phyloP scores from a whole-genome alignment of 2,797 vertebrate genomes.

The Syngnathus acus region DNA sequence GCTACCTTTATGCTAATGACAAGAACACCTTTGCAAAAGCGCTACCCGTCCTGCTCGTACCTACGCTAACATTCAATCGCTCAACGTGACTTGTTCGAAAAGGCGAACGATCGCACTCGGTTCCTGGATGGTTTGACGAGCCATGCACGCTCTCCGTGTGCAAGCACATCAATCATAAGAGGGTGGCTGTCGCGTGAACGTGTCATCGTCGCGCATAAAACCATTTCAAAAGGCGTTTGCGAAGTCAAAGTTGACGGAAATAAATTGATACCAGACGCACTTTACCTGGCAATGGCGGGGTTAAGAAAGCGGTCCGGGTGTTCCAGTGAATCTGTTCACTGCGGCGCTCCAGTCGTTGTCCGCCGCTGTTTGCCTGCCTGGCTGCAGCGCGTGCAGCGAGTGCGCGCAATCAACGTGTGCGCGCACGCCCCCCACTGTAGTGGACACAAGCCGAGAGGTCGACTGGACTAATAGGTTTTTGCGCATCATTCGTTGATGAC shows the following conservation, averaged over 20 bases:
- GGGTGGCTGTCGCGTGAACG: constrained; percentile 1
- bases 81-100: background rate
- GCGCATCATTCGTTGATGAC: background rate
- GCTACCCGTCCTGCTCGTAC: background rate
- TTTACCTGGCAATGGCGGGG: background rate
- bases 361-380: constrained; percentile 51
- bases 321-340: constrained; percentile 24
- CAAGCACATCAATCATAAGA: background rate
- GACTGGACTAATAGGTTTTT: background rate
- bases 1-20: constrained; percentile 20
- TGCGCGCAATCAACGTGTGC: constrained; percentile 42
- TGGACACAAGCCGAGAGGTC: constrained; percentile 11
- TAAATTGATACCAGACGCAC: too few relatives aligned
- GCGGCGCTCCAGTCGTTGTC: constrained; percentile 31
- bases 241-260: background rate
- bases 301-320: background rate
- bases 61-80: background rate
- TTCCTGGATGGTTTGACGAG: background rate
- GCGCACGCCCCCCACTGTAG: constrained; percentile 32
- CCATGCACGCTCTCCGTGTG: background rate
- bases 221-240: background rate
- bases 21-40: background rate
- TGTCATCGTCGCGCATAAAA: background rate
- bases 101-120: background rate
- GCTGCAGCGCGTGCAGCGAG: constrained; percentile 41